Percentiles rank a stretch among this genome's conserved stretches.
phyloP scores from a whole-genome alignment of 1,140 invertebrate species.

The Hycleus phaleratus region DNA sequence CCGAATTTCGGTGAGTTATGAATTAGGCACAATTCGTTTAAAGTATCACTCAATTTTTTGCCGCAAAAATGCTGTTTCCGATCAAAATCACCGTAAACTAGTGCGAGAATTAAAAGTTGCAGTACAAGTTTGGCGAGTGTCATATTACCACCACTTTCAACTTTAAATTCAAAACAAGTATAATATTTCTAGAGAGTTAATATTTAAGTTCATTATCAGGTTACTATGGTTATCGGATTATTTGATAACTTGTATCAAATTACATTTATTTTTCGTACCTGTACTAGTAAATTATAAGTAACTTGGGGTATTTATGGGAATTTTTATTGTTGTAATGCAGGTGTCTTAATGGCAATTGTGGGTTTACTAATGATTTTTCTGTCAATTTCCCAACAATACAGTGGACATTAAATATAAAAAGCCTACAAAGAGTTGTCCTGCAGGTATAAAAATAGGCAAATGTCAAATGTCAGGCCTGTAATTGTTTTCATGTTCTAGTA shows the following conservation, averaged over 20 bases:
- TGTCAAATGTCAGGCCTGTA: no score
- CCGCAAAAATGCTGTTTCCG: constrained; percentile 4
- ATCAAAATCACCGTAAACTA: not conserved
- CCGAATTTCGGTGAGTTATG: constrained; percentile 5
- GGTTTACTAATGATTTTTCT: no score
- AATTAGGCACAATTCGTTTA: constrained; percentile 5
- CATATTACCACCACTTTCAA: constrained; percentile 1
- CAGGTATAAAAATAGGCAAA: no score
- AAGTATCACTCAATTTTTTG: constrained; percentile 2
- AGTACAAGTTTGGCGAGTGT: constrained; percentile 1
- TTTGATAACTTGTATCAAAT: not conserved
- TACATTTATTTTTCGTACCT: no score
- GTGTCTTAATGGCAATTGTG: no score
- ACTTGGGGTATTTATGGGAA: no score
- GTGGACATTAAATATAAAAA: no score
- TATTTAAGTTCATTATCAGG: constrained; percentile 4
- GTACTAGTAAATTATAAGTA: no score
- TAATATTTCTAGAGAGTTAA: not conserved
- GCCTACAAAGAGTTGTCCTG: no score
- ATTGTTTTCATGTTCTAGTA: no score
- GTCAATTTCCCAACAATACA: no score
- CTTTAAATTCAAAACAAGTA: not conserved
- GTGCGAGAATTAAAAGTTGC: not conserved
- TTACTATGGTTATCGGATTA: constrained; percentile 7
- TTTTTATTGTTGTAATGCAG: no score